Base-by-base conservation (phyloP, 2,797 vertebrate species). In the Erpetoichthys calabaricus region DNA sequence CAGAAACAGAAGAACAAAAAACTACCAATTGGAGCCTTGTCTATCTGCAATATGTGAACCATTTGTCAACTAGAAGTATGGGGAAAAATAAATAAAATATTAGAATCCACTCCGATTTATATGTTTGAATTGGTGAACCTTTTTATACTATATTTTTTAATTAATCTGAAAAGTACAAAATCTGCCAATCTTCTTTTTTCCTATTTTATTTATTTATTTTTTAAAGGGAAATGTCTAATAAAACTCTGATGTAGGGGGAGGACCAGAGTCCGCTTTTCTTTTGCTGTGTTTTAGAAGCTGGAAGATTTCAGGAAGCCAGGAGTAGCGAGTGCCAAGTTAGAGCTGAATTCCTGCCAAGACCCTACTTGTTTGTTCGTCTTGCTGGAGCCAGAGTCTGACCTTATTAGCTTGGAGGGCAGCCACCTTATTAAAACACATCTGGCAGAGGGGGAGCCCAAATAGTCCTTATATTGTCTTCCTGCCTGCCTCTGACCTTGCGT, bases 371-470 rank as follows among this genome's bases (percentile, higher is more conserved):
- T 89, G 86, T 88, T 92, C 92, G 91, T 94, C 93, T 93, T 76
- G 77, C 93, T 90, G 94, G 94, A 97, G 94, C 94, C 93, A 90
- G 91, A 81, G 81, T 86, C 89, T 97, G 94, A 97, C 94, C 92
- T 91, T 93, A 90, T 91, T 92, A 91, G 90, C 86, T 87, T 64
- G 71, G 83, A 91, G 93, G 93, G 91, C 91, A 94, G 91, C 87
- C 86, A 88, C 86, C 90, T 88, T 89, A 86, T 87, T 90, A 89
- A 84, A 86, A 85, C 92, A 93, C 93, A 97, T 96, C 93, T 97
- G 93, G 92, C 79, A 74, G 82, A 78, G 78, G 83, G 84, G 82
- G 84, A 89, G 85, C 85, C 82, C 74, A 76, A 85, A 84, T 76
- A 88, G 85, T 79, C 86, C 82, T 77, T 77, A 84, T 79, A 87